Conservation (phyloP, 2,797 vertebrate species). For the Danio albolineatus region DNA sequence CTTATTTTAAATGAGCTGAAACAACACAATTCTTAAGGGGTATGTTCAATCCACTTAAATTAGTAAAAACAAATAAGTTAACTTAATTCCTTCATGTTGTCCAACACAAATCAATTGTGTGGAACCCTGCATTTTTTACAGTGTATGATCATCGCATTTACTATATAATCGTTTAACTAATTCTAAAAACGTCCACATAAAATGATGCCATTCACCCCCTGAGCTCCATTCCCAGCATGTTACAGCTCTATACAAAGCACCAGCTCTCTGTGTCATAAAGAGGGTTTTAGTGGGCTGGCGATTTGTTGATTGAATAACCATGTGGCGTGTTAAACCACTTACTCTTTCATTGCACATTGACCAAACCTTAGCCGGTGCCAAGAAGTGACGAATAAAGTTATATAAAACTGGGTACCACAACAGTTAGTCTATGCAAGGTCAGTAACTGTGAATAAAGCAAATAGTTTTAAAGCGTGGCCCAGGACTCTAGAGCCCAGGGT, state of each 20-base stretch:
- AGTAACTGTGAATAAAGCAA: constrained; percentile 14
- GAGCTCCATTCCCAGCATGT: background rate
- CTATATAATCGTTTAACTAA: background rate
- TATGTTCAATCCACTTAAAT: too few species aligned
- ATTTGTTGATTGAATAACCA: constrained; percentile 37
- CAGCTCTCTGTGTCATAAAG: background rate
- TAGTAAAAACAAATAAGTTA: too few species aligned
- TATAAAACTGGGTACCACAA: constrained; percentile 5
- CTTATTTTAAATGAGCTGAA: too few species aligned
- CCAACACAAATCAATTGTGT: too few species aligned
- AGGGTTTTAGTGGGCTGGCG: background rate
- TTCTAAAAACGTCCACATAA: background rate
- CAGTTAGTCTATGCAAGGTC: constrained; percentile 11
- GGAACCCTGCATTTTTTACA: too few species aligned
- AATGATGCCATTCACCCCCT: background rate
- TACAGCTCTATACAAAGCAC: background rate
- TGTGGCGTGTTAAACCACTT: constrained; percentile 6
- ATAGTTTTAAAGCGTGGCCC: constrained; percentile 35
- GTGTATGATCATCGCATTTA: background rate
- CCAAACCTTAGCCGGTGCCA: constrained; percentile 19
- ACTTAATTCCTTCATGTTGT: too few species aligned
- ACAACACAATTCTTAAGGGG: too few species aligned
- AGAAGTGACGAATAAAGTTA: constrained; percentile 4
- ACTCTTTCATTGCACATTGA: constrained; percentile 13
- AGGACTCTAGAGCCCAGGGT: constrained; percentile 45